A percentile compares a stretch with the other conserved stretches of the same genome.
phyloP scores from a whole-genome alignment of 2,888 invertebrate species.

The Eledone cirrhosa region DNA sequence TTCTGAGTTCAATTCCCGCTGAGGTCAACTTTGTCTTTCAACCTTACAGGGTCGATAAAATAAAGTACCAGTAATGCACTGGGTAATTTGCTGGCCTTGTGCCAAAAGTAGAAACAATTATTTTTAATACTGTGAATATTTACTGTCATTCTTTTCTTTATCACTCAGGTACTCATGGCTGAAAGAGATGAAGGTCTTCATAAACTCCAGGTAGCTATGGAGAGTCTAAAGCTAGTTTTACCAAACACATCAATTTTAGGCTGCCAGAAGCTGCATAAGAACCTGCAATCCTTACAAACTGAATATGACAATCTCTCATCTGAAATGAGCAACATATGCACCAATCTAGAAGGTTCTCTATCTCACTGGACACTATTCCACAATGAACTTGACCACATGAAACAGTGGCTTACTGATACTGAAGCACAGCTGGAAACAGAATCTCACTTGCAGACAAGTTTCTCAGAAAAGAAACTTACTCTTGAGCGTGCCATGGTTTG shows the following conservation, averaged over 20 bases:
- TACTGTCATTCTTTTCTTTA: neutral
- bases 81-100: too few relatives aligned
- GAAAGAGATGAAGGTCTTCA: constrained; percentile 60
- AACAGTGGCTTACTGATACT: constrained; percentile 80
- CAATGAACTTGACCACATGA: constrained; percentile 81
- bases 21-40: too few relatives aligned
- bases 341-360: constrained; percentile 84
- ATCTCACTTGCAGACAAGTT: constrained; percentile 72
- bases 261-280: constrained; percentile 84
- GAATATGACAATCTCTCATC: constrained; percentile 88
- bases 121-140: too few relatives aligned
- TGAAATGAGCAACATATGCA: constrained; percentile 75
- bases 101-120: too few relatives aligned
- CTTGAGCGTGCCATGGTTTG: constrained; percentile 87
- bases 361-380: constrained; percentile 95
- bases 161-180: constrained; percentile 51
- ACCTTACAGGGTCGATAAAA: too few relatives aligned
- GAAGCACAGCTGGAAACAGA: constrained; percentile 83
- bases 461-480: constrained; percentile 61
- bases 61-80: too few relatives aligned
- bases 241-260: constrained; percentile 93
- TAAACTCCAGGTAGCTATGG: constrained; percentile 60
- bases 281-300: constrained; percentile 82
- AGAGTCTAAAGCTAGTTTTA: constrained; percentile 60
- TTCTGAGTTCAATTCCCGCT: too few relatives aligned